Base-by-base conservation (phyloP, 2,113 vertebrate genomes). In the Nematolebias whitei region DNA sequence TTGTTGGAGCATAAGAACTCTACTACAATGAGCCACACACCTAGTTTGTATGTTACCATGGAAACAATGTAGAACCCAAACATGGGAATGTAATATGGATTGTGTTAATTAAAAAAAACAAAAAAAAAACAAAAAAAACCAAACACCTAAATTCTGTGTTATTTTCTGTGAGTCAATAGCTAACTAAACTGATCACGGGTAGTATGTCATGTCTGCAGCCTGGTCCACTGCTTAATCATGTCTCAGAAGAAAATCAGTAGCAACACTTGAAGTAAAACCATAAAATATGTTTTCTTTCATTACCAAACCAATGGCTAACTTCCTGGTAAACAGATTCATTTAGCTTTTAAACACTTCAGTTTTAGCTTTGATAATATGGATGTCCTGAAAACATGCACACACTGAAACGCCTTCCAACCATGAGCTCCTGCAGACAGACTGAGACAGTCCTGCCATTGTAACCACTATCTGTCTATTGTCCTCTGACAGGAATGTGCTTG, bases 151-250 rank as follows among this genome's bases (percentile, higher is more conserved):
- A 74, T 60, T 62, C 60, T 63, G 80, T 79, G 29, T 83, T 75
- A 83, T 55, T 71, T 66, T 62, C 61, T 49, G 65, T 89, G 85
- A 92, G 83, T 90, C 85, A 85, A 88, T 85, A 88, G 71, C 69
- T 67, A 63, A 66, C 54, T 40, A 53, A 72, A 53, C 18, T 45
- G 66, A 60, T 78, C 55, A 65, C 56, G 39, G 45, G 12, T 65
- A 20, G 47, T 43, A 68, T 69, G 73, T 84, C 82, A 74, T 49
- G 82, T 73, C 76, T 83, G 51, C 45, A 26, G 67, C 44, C 66
- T 50, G 5, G 45, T 56, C 38, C 22, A 26, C 49, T 58, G 41
- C 67, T 61, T 68, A 65, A 78, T 61, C 49, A 49, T 29, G 62
- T 74, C 66, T 52, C 61, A 4, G 23, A 40, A 78, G 60, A 79